phyloP scores from a whole-genome alignment of 2,113 vertebrate species.

The Ctenomys sociabilis region DNA sequence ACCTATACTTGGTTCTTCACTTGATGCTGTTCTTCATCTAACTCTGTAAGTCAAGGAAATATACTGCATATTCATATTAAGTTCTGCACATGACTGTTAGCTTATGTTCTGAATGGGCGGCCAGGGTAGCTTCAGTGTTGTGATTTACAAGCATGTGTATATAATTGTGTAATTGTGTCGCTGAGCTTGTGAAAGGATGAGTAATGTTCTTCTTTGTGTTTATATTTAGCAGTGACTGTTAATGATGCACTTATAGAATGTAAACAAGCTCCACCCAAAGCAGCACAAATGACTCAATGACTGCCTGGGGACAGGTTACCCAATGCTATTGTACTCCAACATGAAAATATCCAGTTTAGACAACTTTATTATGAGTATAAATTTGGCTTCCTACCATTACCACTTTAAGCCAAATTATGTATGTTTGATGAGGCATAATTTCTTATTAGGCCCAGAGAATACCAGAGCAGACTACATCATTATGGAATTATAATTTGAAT shows the following conservation, averaged over 20 bases:
- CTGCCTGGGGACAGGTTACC: slow-evolving; percentile 57
- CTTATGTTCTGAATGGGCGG: slow-evolving; percentile 2
- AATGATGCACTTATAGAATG: slow-evolving; percentile 65
- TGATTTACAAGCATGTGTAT: not conserved
- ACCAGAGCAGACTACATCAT: slow-evolving; percentile 24
- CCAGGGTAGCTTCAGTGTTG: not conserved
- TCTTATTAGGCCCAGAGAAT: slow-evolving; percentile 39
- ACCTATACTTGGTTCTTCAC: not conserved
- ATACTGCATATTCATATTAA: not conserved
- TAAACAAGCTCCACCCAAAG: slow-evolving; percentile 69
- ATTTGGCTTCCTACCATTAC: slow-evolving; percentile 66
- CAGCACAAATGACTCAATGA: slow-evolving; percentile 50
- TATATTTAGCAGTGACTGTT: slow-evolving; percentile 71
- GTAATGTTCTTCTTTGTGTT: slow-evolving; percentile 56
- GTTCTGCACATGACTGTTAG: not conserved
- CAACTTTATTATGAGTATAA: slow-evolving; percentile 74
- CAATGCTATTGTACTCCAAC: slow-evolving; percentile 62
- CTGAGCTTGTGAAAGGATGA: slow-evolving; percentile 58
- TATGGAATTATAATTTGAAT: slow-evolving; percentile 65
- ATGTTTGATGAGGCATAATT: slow-evolving; percentile 67
- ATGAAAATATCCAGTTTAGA: slow-evolving; percentile 71
- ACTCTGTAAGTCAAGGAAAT: not conserved
- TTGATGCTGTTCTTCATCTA: not conserved
- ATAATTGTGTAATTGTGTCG: slow-evolving; percentile 44
- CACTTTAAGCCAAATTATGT: slow-evolving; percentile 67